Evolutionary conservation across 2,888 invertebrate genomes (phyloP).

Genomic region (Tuberolachnus salignus): DNA sequence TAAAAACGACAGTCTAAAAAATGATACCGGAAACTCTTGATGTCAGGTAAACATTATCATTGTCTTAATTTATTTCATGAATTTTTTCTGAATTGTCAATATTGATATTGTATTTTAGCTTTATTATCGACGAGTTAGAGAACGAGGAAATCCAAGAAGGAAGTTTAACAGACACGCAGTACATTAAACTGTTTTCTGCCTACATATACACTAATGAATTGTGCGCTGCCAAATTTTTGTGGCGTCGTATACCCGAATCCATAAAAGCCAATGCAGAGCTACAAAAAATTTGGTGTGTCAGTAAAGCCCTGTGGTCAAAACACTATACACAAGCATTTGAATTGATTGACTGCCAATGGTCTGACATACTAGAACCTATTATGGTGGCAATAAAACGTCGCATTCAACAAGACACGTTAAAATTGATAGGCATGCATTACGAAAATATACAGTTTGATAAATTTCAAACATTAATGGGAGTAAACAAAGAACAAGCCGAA

Average conservation of each 20-base stretch:
- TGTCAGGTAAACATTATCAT: conserved; percentile 11
- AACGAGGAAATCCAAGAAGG: conserved; percentile 22
- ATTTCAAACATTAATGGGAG: conserved; percentile 37
- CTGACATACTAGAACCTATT: conserved; percentile 6
- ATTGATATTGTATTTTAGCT: conserved; percentile 13
- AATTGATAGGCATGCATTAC: conserved; percentile 36
- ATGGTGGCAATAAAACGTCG: conserved; percentile 40
- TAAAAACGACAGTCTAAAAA: not conserved
- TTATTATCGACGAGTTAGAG: conserved; percentile 10
- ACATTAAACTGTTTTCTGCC: conserved; percentile 28
- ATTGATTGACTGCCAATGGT: conserved; percentile 36
- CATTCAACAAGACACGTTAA: conserved; percentile 39
- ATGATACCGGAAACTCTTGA: conserved; percentile 24
- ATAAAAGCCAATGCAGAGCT: conserved; percentile 25
- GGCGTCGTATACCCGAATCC: conserved; percentile 34
- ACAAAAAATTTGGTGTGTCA: conserved; percentile 32
- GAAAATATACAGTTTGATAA: conserved; percentile 36
- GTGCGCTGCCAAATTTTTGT: conserved; percentile 35
- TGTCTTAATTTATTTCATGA: not conserved
- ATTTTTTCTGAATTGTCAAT: too few relatives aligned
- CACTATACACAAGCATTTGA: conserved; percentile 33
- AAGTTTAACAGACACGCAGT: not conserved
- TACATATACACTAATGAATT: conserved; percentile 30
- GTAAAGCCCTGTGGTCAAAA: conserved; percentile 40
- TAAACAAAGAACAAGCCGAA: conserved; percentile 29